Percentiles rank a stretch among this genome's conserved stretches.
Evolutionary conservation across 1,140 invertebrate species (phyloP).

Genomic region (Drosophila arizonae): DNA sequence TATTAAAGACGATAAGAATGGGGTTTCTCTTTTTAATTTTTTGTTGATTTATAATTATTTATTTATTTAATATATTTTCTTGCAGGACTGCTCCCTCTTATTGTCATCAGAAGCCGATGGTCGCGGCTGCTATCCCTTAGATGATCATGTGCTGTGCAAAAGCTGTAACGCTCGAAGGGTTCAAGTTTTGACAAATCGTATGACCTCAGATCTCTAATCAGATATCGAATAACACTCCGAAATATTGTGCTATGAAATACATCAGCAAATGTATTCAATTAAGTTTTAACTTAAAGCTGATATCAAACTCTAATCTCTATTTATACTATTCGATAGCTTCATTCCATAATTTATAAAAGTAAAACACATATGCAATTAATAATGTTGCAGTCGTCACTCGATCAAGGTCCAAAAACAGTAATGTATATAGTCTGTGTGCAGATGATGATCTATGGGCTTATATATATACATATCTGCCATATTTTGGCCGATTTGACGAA

Average conservation of each 20-base stretch:
- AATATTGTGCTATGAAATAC: background rate
- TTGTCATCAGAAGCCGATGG: conserved; percentile 97
- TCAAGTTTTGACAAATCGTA: conserved; percentile 91
- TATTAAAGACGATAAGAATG: too few relatives aligned
- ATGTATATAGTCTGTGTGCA: too few relatives aligned
- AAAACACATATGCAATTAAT: too few relatives aligned
- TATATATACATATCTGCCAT: too few relatives aligned
- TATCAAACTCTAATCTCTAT: background rate
- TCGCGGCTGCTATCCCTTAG: conserved; percentile 97
- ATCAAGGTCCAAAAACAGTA: too few relatives aligned
- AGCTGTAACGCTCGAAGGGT: conserved; percentile 97
- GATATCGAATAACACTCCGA: background rate
- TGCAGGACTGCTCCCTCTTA: conserved; percentile 94
- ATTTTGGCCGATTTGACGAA: too few relatives aligned
- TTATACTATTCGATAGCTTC: background rate
- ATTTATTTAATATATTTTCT: background rate
- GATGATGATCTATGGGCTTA: too few relatives aligned
- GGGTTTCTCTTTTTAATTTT: too few relatives aligned
- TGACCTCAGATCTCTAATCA: conserved; percentile 79
- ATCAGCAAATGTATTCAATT: background rate
- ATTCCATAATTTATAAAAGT: too few relatives aligned
- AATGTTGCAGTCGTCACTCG: too few relatives aligned
- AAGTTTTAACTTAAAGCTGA: background rate
- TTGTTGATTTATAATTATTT: too few relatives aligned
- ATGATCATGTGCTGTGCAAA: conserved; percentile 98